Evolutionary conservation across 2,888 invertebrate species (phyloP), one percentile per base, ranked within the genome.

Genomic region (Tolmerus cingulatus): DNA sequence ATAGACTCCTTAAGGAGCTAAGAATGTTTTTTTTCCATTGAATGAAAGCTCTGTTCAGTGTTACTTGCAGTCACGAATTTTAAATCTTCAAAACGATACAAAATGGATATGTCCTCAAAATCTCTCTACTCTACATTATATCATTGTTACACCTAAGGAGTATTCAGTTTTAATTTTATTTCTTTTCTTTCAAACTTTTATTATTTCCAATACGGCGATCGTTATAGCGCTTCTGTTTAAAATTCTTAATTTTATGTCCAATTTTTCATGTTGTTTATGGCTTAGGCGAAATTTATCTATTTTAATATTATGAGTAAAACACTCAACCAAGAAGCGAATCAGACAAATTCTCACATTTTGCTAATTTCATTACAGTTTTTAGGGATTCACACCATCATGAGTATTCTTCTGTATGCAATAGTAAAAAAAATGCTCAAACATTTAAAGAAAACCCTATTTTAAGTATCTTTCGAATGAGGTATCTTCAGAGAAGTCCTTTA

Each of bases 51-150:
- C 23, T 23, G 2, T n/a, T 23, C 8, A 9, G 23, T 27, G 19
- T 8, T 66, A 66, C 23, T 19, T 66, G 66, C 66, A 66, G 7
- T 66, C 66, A 66, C 66, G 5, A 66, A 66, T 12, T 12, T 27
- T 27, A 66, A 27, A 66, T 66, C 12, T 9, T 66, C 23, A 66
- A 66, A 66, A 66, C 27, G 37, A 76, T 76, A 76, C 9, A 76
- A 34, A 76, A n/a, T 76, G 40, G 76, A 76, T 76, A 76, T 76
- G 76, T 76, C 40, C 34, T 76, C 76, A 76, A 76, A 76, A 76
- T 76, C 14, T 37, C 76, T 19, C 12, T n/a, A n/a, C n/a, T 34
- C 37, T 76, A 76, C 37, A 19, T 76, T 76, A 37, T 12, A 27
- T 66, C 27, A 66, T 23, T 57, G 23, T 57, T 66, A 66, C 23